These are phyloP conservation scores for Pandemis heparana DNA, from an alignment of 2,888 invertebrate species.

Conservation along the genomic window DNA sequence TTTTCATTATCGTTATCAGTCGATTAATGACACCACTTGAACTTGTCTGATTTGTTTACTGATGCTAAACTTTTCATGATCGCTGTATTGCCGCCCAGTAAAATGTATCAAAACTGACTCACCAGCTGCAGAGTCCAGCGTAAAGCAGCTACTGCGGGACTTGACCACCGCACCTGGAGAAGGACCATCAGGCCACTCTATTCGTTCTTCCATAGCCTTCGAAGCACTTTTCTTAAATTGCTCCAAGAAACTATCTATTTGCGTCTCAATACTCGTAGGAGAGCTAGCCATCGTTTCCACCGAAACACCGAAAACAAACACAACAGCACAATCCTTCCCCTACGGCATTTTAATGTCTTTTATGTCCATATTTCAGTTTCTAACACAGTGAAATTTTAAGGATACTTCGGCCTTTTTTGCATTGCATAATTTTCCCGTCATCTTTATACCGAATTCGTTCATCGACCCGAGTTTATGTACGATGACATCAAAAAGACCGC, in stretches of 20 bases:
- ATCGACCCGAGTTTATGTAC: constrained; percentile 67
- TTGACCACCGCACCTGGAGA: constrained; percentile 77
- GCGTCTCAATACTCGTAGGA: constrained; percentile 91
- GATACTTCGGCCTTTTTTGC: constrained; percentile 50
- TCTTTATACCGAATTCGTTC: constrained; percentile 65
- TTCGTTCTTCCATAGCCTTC: constrained; percentile 89
- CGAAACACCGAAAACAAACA: constrained; percentile 83
- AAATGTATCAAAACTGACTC: constrained; percentile 50
- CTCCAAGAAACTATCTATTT: constrained; percentile 94
- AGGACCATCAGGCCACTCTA: constrained; percentile 83
- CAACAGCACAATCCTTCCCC: constrained; percentile 64
- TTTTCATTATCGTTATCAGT: constrained; percentile 32
- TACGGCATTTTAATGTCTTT: constrained; percentile 63
- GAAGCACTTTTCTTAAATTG: constrained; percentile 93
- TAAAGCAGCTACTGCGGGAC: constrained; percentile 82
- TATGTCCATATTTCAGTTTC: constrained; percentile 52
- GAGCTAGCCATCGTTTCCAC: constrained; percentile 87
- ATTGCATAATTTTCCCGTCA: constrained; percentile 61
- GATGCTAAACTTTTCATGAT: constrained; percentile 2
- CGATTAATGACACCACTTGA: constrained; percentile 22
- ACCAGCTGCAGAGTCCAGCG: constrained; percentile 77
- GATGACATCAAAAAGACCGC: constrained; percentile 72
- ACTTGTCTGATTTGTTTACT: constrained; percentile 23
- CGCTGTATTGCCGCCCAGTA: background rate
- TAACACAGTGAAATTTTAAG: constrained; percentile 48